phyloP scores from a whole-genome alignment of 2,888 invertebrate genomes.

The Abscondita cerata region DNA sequence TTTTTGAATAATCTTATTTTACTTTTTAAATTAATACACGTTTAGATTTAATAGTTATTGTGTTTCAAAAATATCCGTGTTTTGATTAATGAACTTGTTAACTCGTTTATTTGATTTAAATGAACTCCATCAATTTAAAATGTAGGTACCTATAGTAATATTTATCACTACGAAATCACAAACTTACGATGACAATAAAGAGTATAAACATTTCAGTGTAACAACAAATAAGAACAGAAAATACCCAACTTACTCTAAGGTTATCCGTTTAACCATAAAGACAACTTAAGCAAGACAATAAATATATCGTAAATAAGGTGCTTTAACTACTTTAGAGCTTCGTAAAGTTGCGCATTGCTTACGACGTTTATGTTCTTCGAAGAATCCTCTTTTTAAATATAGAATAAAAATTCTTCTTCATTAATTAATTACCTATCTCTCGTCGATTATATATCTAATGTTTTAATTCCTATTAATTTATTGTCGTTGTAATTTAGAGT shows the following conservation, averaged over 20 bases:
- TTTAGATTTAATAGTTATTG: too few relatives aligned
- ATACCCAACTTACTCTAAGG: conserved; percentile 18
- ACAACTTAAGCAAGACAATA: conserved; percentile 27
- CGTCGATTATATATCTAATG: background rate
- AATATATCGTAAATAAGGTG: conserved; percentile 30
- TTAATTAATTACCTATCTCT: background rate
- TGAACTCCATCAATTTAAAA: too few relatives aligned
- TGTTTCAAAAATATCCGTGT: too few relatives aligned
- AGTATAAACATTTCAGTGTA: background rate
- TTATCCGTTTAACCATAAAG: conserved; percentile 25
- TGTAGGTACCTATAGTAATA: too few relatives aligned
- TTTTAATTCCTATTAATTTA: conserved; percentile 2
- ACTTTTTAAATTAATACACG: too few relatives aligned
- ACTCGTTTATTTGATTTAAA: too few relatives aligned
- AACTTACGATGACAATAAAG: too few relatives aligned
- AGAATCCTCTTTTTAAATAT: conserved; percentile 13
- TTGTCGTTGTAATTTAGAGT: too few relatives aligned
- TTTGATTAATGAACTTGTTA: too few relatives aligned
- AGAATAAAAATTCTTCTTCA: conserved; percentile 3
- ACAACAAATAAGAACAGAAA: conserved; percentile 5
- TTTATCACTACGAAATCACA: too few relatives aligned
- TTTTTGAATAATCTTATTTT: too few relatives aligned
- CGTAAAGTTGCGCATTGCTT: conserved; percentile 22
- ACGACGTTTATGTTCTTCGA: conserved; percentile 24
- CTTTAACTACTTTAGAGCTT: conserved; percentile 29